A percentile compares a stretch with the other conserved stretches of the same genome.
Evolutionary conservation across 2,797 vertebrate species (phyloP).

Genomic region (Eulemur coronatus): DNA sequence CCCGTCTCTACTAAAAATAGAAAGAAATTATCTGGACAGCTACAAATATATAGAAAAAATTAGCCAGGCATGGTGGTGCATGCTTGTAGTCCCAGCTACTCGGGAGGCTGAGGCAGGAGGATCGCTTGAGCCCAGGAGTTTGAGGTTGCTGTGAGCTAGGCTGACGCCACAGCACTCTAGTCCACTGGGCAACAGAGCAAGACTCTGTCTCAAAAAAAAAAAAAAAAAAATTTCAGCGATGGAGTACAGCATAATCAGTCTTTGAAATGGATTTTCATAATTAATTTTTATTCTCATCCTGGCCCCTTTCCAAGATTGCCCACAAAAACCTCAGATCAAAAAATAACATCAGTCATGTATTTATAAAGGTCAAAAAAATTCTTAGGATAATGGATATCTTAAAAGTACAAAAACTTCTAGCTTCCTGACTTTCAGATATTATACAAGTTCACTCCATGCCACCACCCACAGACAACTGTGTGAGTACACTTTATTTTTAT

Average conservation of each 20-base stretch:
- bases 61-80: no score
- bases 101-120: no score
- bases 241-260: conserved; percentile 3
- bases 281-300: conserved; percentile 53
- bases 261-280: conserved; percentile 58
- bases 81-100: no score
- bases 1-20: no score
- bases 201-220: no score
- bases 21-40: no score
- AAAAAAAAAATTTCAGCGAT: background rate
- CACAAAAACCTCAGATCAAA: conserved; percentile 44
- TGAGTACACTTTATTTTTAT: background rate
- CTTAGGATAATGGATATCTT: conserved; percentile 40
- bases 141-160: no score
- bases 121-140: no score
- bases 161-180: no score
- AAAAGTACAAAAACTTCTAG: background rate
- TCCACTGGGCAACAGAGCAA: no score
- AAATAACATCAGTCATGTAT: background rate
- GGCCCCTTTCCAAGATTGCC: background rate
- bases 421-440: conserved; percentile 22
- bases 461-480: background rate
- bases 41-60: no score
- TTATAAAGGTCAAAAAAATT: conserved; percentile 33
- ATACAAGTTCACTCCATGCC: background rate